Evolutionary conservation across 2,888 invertebrate genomes (phyloP), one percentile per base, ranked within the genome.

Genomic region (Hyalella azteca): DNA sequence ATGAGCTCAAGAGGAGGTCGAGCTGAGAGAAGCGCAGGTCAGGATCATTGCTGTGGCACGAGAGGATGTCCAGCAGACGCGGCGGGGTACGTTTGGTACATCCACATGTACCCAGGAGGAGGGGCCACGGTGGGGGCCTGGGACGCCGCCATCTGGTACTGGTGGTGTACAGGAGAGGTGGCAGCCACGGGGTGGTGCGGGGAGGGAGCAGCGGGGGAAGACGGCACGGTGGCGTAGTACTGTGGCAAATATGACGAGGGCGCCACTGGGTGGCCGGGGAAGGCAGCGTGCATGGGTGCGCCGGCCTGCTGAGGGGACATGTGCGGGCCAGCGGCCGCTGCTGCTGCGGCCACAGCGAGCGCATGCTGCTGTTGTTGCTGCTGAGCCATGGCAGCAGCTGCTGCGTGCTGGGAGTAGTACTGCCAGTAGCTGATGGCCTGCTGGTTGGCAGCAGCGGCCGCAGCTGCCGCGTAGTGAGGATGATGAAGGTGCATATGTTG

Each of bases 61-160:
- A 66, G 66, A 66, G 66, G 66, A 66, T 66, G 66, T 3, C 66
- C 66, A 36, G 36, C 15, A 29, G 66, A 66, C 13, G 66, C 66
- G n/a, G n/a, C n/a, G n/a, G 66, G 66, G 19, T 66, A 66, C 5
- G 36, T 66, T n/a, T 40, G 75, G 29, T 75, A 75, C 84, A 84
- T 84, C 84, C 84, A 84, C 84, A 84, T 84, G 73, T 84, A 84
- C 9, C 82, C 78, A 77, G 82, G 82, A 29, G 81, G 81, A 15
- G 84, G 82, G 22, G 75, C 75, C n/a, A 66, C 66, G 19, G 66
- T 41, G 77, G 83, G 79, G 80, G 81, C 29, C 81, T 80, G 40
- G 77, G 80, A 54, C 80, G 81, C 45, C 73, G 75, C 78, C 79
- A 79, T 41, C 79, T 81, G 66, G 80, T 81, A 78, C 80, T 81